A percentile compares a stretch with the other conserved stretches of the same genome.
Conservation (phyloP, 2,888 invertebrate genomes). For the Mechanitis messenoides region DNA sequence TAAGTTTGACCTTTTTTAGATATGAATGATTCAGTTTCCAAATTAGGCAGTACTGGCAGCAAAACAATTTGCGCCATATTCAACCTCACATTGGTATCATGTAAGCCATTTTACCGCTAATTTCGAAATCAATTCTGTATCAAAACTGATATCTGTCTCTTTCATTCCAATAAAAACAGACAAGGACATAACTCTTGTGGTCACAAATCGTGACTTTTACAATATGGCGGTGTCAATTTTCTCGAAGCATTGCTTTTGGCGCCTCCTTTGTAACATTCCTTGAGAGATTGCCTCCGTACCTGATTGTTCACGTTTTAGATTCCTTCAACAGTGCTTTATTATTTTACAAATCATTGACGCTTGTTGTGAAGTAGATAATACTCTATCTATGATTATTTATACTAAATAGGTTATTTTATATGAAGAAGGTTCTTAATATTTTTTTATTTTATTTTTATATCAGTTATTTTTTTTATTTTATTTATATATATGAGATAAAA, state of each 20-base stretch:
- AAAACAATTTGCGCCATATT: background rate
- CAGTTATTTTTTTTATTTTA: background rate
- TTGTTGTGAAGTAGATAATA: no score
- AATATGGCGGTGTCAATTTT: conserved; percentile 52
- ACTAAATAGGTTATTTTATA: no score
- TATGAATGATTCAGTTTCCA: no score
- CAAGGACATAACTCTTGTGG: conserved; percentile 27
- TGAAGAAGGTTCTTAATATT: no score
- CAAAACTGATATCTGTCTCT: conserved; percentile 11
- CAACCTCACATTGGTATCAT: conserved; percentile 60
- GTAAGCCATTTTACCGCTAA: conserved; percentile 62
- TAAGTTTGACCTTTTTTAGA: no score
- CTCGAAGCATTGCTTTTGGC: conserved; percentile 43
- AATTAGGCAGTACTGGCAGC: background rate
- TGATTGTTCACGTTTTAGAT: conserved; percentile 34
- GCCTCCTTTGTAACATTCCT: conserved; percentile 59
- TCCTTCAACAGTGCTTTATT: conserved; percentile 26
- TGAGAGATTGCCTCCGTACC: conserved; percentile 51
- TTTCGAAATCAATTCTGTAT: conserved; percentile 64
- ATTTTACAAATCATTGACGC: conserved; percentile 27
- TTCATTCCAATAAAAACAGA: conserved; percentile 14
- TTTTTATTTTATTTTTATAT: background rate
- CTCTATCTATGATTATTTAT: no score
- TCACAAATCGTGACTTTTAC: conserved; percentile 38
- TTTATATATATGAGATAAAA: background rate